Conservation (phyloP, 1,140 invertebrate species). For the Cylas formicarius region DNA sequence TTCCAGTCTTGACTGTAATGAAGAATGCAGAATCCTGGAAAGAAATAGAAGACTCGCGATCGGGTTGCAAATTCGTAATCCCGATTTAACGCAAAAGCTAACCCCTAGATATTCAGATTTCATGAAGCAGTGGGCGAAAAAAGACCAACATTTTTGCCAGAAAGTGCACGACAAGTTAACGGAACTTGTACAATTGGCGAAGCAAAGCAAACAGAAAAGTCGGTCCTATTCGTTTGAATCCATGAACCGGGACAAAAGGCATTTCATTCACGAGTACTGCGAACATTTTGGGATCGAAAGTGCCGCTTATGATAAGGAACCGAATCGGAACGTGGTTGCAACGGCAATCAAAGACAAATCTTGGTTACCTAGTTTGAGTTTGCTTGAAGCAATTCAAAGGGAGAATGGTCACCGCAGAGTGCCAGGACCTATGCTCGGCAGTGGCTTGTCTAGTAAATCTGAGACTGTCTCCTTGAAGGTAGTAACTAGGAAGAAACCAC, state of each 20-base stretch:
- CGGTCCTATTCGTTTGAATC: conserved; percentile 79
- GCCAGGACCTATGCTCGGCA: conserved; percentile 52
- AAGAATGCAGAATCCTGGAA: conserved; percentile 80
- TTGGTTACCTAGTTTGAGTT: conserved; percentile 77
- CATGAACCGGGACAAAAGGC: conserved; percentile 86
- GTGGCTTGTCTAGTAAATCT: conserved; percentile 18
- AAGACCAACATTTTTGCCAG: conserved; percentile 73
- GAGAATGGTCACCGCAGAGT: conserved; percentile 72
- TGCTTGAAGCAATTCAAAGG: conserved; percentile 69
- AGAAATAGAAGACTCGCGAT: conserved; percentile 80
- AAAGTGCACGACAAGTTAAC: conserved; percentile 78
- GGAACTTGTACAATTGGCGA: conserved; percentile 80
- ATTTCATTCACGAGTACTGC: conserved; percentile 88
- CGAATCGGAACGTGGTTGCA: conserved; percentile 89
- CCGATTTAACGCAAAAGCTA: conserved; percentile 72
- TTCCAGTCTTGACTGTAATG: conserved; percentile 80
- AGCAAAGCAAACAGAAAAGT: conserved; percentile 56
- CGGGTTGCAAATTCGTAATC: conserved; percentile 84
- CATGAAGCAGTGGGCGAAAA: conserved; percentile 76
- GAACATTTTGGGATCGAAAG: conserved; percentile 92
- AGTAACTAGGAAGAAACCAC: too few species aligned
- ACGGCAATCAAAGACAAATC: conserved; percentile 67
- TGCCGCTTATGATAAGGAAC: conserved; percentile 88
- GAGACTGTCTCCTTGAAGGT: conserved; percentile 32
- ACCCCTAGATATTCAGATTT: conserved; percentile 80